These are phyloP conservation scores for Saccopteryx bilineata DNA, from an alignment of 2,113 vertebrate species.

Conservation along the genomic window DNA sequence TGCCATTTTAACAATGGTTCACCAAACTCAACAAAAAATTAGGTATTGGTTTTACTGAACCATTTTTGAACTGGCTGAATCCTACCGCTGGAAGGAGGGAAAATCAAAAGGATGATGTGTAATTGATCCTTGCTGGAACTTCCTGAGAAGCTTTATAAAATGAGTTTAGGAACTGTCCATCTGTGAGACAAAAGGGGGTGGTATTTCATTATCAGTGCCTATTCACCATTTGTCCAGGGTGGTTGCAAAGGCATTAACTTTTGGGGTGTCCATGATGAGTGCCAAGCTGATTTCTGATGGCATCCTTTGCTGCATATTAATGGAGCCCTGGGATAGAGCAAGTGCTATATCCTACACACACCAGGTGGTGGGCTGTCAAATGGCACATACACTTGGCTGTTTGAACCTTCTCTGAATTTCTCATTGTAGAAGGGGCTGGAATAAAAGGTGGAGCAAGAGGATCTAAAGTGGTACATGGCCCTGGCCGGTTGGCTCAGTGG, in stretches of 20 bases:
- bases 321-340: not conserved
- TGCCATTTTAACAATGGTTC: too few relatives aligned
- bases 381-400: not conserved
- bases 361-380: not conserved
- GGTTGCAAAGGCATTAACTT: not conserved
- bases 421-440: not conserved
- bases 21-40: too few relatives aligned
- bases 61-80: too few relatives aligned
- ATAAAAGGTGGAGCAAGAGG: not conserved
- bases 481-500: too few relatives aligned
- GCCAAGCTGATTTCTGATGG: not conserved
- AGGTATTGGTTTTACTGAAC: too few relatives aligned
- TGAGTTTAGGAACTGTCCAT: not conserved
- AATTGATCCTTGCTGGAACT: not conserved
- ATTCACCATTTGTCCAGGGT: not conserved
- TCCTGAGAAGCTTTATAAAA: not conserved
- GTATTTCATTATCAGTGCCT: not conserved
- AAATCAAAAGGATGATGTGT: not conserved
- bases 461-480: not conserved
- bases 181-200: not conserved
- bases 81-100: not conserved
- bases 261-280: not conserved
- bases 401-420: not conserved
- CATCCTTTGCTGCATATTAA: not conserved
- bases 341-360: not conserved